A percentile compares a stretch with the other conserved stretches of the same genome.
These are phyloP conservation scores for Contarinia nasturtii DNA, from an alignment of 1,140 invertebrate species.

Conservation along the genomic window DNA sequence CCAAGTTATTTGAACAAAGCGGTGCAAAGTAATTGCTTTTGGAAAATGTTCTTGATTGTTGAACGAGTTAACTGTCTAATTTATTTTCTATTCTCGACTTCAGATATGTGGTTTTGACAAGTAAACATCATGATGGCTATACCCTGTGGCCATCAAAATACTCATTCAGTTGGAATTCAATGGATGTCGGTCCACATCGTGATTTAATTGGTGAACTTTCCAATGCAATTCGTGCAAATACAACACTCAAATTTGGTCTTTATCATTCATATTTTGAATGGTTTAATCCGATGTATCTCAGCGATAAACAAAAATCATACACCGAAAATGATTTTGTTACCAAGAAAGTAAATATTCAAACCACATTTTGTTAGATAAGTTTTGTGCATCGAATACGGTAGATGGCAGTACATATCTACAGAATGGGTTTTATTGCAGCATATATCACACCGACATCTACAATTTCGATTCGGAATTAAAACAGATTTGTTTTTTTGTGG, in stretches of 20 bases:
- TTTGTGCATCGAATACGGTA: not conserved
- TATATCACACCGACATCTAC: not conserved
- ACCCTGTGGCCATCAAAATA: conserved; percentile 74
- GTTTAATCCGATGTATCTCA: conserved; percentile 70
- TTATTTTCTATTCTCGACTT: conserved; percentile 9
- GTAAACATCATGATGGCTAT: conserved; percentile 82
- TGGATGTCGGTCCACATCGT: conserved; percentile 64
- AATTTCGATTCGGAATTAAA: not conserved
- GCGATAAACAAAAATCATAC: conserved; percentile 50
- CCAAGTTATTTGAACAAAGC: conserved; percentile 46
- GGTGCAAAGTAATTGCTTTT: conserved; percentile 47
- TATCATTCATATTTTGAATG: conserved; percentile 85
- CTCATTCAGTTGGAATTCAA: conserved; percentile 78
- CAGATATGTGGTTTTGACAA: conserved; percentile 76
- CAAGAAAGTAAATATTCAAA: conserved; percentile 29
- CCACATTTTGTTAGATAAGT: not conserved
- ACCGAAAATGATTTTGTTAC: conserved; percentile 42
- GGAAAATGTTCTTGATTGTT: not conserved
- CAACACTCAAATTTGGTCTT: conserved; percentile 56
- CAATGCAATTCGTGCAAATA: conserved; percentile 37
- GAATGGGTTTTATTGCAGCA: too few relatives aligned
- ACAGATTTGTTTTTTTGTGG: not conserved
- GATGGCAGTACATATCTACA: not conserved
- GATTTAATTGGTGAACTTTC: conserved; percentile 60
- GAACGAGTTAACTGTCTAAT: not conserved